A percentile compares a stretch with the other conserved stretches of the same genome.
Evolutionary conservation across 2,113 vertebrate species (phyloP).

Genomic region (Chrysochloris asiatica): DNA sequence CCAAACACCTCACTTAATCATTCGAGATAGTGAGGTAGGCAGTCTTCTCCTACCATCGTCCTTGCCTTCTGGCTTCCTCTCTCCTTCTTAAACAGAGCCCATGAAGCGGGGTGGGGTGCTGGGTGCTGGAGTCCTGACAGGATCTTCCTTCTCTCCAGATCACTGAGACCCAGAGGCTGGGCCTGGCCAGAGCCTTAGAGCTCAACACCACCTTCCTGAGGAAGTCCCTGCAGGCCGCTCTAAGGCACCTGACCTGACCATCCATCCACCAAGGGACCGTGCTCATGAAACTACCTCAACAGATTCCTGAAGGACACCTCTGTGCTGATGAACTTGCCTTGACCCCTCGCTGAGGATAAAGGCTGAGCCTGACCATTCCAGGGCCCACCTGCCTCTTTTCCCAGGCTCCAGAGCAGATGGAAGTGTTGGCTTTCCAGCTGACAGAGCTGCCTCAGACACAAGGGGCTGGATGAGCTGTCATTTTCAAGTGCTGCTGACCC

Average conservation of each 20-base stretch:
- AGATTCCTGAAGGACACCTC: slow-evolving; percentile 7
- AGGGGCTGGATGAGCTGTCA: neutral
- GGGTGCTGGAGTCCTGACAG: neutral
- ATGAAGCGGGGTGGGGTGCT: neutral
- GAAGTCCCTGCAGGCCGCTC: slow-evolving; percentile 90
- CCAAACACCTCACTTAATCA: neutral
- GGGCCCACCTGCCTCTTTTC: neutral
- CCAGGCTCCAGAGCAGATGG: neutral
- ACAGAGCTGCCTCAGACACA: neutral
- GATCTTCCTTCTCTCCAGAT: slow-evolving; percentile 82
- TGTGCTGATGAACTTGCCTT: neutral
- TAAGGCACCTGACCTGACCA: slow-evolving; percentile 83
- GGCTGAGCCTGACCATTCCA: neutral
- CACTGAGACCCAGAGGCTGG: slow-evolving; percentile 85
- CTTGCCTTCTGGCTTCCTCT: neutral
- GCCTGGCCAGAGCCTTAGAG: slow-evolving; percentile 83
- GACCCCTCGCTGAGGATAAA: neutral
- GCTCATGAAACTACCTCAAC: neutral
- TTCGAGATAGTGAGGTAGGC: neutral
- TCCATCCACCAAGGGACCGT: neutral
- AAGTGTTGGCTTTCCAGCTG: neutral
- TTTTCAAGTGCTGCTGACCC: neutral
- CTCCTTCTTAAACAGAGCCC: neutral
- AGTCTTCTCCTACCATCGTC: neutral
- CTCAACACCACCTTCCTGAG: slow-evolving; percentile 88